These are phyloP conservation scores for Telmatherina bonti DNA, from an alignment of 2,797 vertebrate genomes.

Conservation along the genomic window DNA sequence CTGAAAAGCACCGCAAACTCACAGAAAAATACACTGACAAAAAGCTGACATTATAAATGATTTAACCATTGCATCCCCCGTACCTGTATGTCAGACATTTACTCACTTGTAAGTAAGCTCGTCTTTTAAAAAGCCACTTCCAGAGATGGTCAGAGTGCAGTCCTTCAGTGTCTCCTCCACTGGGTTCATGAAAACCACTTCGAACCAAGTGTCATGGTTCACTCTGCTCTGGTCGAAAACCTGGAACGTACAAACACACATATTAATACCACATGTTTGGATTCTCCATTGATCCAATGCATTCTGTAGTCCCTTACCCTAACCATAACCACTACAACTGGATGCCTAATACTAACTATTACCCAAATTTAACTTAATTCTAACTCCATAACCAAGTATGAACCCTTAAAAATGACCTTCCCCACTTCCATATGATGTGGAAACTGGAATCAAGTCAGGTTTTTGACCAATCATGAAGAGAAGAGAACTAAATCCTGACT, in stretches of 20 bases:
- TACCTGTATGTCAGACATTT: not conserved
- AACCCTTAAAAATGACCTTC: not conserved
- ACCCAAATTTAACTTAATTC: not conserved
- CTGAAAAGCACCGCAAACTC: not conserved
- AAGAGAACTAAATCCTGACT: not conserved
- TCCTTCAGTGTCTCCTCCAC: slow-evolving; percentile 60
- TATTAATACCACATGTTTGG: not conserved
- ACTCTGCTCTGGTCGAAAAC: not conserved
- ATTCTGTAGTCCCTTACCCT: not conserved
- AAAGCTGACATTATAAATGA: too few species aligned
- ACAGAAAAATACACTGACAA: too few species aligned
- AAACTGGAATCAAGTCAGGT: too few species aligned
- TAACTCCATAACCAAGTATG: not conserved
- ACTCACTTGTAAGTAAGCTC: slow-evolving; percentile 8
- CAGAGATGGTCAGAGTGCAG: slow-evolving; percentile 79
- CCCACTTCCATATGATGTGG: too few species aligned
- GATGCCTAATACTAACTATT: not conserved
- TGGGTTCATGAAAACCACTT: slow-evolving; percentile 82
- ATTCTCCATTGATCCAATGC: not conserved
- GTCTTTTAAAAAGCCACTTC: slow-evolving; percentile 77
- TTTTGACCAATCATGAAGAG: too few species aligned
- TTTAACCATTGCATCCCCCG: not conserved
- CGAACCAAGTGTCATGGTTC: not conserved
- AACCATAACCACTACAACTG: not conserved
- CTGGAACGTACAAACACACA: slow-evolving; percentile 52